Base-by-base conservation (phyloP, 1,140 invertebrate genomes). In the Drosophila funebris region DNA sequence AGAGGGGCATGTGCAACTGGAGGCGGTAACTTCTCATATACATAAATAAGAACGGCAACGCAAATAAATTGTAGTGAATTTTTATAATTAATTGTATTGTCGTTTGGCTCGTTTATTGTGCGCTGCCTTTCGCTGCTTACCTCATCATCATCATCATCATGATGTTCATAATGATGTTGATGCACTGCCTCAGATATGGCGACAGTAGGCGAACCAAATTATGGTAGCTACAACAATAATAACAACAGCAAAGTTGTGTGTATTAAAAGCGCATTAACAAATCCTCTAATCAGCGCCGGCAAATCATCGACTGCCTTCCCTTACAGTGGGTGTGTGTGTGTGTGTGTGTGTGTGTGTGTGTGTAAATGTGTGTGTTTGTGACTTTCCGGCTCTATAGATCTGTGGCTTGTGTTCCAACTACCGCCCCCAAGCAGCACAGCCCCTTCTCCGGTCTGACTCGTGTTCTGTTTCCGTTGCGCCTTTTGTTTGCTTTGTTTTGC, bases 11-110 rank as follows among this genome's bases (percentile, higher is more conserved):
- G 46, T 13, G 54, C 18, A 24, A 58, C 72, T 54, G 56, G 39
- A 62, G 37, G 53, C 50, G 37, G 56, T 57, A 41, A 52, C 36
- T 37, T 31, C 31, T 58, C 67, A 71, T 58, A 63, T 73, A 66
- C 73, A 77, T 84, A 85, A 81, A 82, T 82, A 78, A 78, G 44
- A 81, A 61, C 18, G 63, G 67, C 68, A 88, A 88, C 73, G 83
- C 83, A 88, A 88, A 88, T 88, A 88, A 88, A 88, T 88, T 88
- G 83, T 79, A 68, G 83, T 76, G 83, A 83, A 88, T 88, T 88
- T 87, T 88, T 88, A 88, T 88, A 88, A 88, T 88, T 88, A 88
- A 88, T 88, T 88, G 83, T 77, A 88, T 88, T 88, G 83, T 88
- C 83, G 78, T 88, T 80, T 46, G 48, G 68, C 53, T 71, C 60